Evolutionary conservation across 2,888 invertebrate species (phyloP).

Genomic region (Adelphocoris suturalis): DNA sequence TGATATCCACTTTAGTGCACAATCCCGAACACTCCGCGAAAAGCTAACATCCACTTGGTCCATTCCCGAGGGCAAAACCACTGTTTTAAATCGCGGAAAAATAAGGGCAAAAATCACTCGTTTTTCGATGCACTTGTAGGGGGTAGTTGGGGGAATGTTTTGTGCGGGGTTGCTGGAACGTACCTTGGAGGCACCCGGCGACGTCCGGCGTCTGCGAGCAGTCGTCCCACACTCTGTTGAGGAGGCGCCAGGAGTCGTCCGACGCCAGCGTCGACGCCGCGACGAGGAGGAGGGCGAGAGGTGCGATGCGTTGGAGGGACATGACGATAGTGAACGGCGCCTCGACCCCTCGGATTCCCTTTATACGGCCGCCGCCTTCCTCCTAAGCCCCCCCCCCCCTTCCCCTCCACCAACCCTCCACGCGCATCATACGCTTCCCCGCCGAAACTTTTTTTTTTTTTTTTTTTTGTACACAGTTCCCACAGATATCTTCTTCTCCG

Average conservation of each 20-base stretch:
- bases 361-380: slow-evolving; percentile 46
- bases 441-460: slow-evolving; percentile 17
- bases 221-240: slow-evolving; percentile 84
- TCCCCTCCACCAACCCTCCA: background rate
- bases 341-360: slow-evolving; percentile 48
- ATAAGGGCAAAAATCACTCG: no score
- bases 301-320: slow-evolving; percentile 43
- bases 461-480: background rate
- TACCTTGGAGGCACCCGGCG: slow-evolving; percentile 86
- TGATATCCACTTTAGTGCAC: background rate
- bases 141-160: background rate
- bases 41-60: background rate
- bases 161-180: background rate
- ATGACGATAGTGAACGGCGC: slow-evolving; percentile 54
- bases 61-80: background rate
- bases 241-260: slow-evolving; percentile 73
- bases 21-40: slow-evolving; percentile 32
- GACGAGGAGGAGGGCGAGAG: slow-evolving; percentile 48
- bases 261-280: slow-evolving; percentile 56
- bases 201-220: slow-evolving; percentile 82
- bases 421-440: background rate
- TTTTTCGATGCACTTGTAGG: background rate
- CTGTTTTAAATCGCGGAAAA: background rate
- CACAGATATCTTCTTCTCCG: background rate
- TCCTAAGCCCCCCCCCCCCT: background rate